Evolutionary conservation across 2,113 vertebrate species (phyloP).

Genomic region (Gymnobelideus leadbeateri): DNA sequence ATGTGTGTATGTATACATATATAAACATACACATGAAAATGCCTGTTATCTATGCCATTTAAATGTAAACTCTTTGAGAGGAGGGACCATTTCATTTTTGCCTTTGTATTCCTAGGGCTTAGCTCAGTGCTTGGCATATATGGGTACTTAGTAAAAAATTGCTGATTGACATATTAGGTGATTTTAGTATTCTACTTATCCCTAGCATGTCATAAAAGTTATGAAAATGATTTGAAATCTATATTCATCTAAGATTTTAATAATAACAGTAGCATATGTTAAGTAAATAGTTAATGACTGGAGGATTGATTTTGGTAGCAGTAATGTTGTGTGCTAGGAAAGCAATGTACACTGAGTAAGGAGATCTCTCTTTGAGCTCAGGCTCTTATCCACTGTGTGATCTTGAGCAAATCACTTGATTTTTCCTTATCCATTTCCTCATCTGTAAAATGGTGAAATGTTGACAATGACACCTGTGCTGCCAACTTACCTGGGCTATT

Average conservation of each 20-base stretch:
- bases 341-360: background rate
- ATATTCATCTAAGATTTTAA: background rate
- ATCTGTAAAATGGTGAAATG: background rate
- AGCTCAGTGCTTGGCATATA: background rate
- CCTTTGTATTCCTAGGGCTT: background rate
- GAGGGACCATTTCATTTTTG: too few relatives aligned
- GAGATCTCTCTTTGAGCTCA: background rate
- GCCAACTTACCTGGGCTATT: background rate
- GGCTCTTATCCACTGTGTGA: background rate
- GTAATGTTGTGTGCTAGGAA: too few relatives aligned
- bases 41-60: too few relatives aligned
- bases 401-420: background rate
- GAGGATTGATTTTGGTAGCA: background rate
- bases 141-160: background rate
- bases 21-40: too few relatives aligned
- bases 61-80: too few relatives aligned
- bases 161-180: background rate
- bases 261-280: background rate
- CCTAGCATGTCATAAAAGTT: background rate
- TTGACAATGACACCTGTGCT: background rate
- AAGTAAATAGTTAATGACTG: background rate
- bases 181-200: background rate
- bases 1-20: too few relatives aligned
- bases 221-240: background rate
- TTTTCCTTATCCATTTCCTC: background rate